Conservation (phyloP, 2,888 invertebrate genomes). For the Agrochola litura region DNA sequence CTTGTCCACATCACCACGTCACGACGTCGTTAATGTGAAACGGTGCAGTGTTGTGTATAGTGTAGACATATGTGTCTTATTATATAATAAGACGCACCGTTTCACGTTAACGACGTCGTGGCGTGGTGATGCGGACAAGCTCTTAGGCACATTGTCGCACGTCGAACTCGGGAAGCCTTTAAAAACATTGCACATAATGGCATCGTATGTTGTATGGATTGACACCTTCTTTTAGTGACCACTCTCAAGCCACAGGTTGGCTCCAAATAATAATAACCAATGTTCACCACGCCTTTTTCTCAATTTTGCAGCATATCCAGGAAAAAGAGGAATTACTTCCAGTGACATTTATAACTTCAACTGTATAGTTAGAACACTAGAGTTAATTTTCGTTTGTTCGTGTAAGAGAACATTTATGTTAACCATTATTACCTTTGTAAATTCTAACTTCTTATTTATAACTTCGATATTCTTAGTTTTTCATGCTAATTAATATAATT, state of each 20-base stretch:
- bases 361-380: conserved; percentile 46
- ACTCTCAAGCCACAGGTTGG: background rate
- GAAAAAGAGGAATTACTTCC: conserved; percentile 86
- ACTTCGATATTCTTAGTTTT: conserved; percentile 40
- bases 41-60: too few species aligned
- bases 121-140: too few species aligned
- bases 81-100: too few species aligned
- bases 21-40: too few species aligned
- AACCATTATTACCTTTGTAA: conserved; percentile 72
- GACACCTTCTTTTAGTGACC: background rate
- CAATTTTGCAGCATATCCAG: conserved; percentile 79
- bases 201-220: background rate
- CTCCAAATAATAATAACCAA: background rate
- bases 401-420: conserved; percentile 76
- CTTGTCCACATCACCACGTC: too few species aligned
- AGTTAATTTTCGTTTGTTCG: conserved; percentile 73
- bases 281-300: conserved; percentile 13
- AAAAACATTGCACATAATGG: background rate
- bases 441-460: conserved; percentile 62
- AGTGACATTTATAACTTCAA: conserved; percentile 67
- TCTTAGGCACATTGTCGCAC: background rate
- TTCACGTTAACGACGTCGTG: too few species aligned
- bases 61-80: too few species aligned
- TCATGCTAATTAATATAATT: conserved; percentile 48
- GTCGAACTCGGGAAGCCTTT: background rate